Conservation (phyloP, 2,113 vertebrate genomes). For the Tetrax tetrax region DNA sequence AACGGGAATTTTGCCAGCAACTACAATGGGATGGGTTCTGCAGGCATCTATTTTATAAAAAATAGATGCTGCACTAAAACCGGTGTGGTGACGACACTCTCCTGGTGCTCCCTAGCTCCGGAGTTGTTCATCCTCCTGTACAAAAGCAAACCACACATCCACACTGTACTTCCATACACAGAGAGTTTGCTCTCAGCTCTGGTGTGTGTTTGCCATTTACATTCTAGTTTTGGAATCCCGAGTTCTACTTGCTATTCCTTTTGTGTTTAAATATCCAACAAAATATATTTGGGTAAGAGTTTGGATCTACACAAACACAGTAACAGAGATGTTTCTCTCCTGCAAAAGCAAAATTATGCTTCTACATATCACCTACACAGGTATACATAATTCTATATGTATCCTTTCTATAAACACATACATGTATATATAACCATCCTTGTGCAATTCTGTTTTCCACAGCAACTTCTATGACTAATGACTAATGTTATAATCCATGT, state of each 20-base stretch:
- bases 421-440: neutral
- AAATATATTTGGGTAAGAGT: neutral
- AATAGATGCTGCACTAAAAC: neutral
- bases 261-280: neutral
- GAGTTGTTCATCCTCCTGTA: neutral
- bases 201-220: neutral
- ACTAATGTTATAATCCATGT: neutral
- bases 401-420: neutral
- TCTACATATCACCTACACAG: conserved; percentile 4
- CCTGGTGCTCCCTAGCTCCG: neutral
- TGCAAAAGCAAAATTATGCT: neutral
- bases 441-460: neutral
- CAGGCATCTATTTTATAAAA: neutral
- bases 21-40: neutral
- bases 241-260: neutral
- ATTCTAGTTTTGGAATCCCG: neutral
- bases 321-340: neutral
- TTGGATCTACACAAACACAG: neutral
- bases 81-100: fast-evolving
- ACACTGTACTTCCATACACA: neutral
- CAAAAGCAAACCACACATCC: neutral
- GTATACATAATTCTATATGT: neutral
- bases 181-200: neutral
- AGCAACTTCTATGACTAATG: neutral
- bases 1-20: neutral